A percentile compares a stretch with the other conserved stretches of the same genome.
These are phyloP conservation scores for Mus spretus DNA, from an alignment of 2,797 vertebrate species.

Conservation along the genomic window DNA sequence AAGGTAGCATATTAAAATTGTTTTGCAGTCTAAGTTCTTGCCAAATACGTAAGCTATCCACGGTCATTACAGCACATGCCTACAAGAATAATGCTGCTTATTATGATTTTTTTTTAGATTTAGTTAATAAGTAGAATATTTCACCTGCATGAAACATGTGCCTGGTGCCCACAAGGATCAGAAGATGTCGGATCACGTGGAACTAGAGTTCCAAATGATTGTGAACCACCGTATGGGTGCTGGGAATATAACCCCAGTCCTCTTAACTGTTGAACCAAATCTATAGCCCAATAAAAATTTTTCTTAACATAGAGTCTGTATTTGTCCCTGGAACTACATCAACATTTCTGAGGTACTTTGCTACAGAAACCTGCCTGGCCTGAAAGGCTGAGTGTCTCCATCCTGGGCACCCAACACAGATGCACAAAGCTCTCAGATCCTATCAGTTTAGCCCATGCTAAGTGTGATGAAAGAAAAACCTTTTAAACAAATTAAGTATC, in stretches of 20 bases:
- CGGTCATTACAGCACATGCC: background rate
- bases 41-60: conserved; percentile 20
- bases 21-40: conserved; percentile 51
- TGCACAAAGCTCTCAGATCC: conserved; percentile 6
- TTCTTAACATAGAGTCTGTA: conserved; percentile 19
- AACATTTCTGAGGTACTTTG: conserved; percentile 44
- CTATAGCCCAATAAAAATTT: too few species aligned
- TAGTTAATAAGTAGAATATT: background rate
- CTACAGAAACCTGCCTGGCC: conserved; percentile 28
- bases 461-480: conserved; percentile 35
- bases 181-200: background rate
- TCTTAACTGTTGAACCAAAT: too few species aligned
- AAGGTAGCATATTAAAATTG: conserved; percentile 14
- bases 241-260: background rate
- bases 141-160: background rate
- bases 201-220: background rate
- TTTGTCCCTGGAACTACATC: conserved; percentile 23
- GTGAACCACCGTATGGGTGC: background rate
- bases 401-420: conserved; percentile 34
- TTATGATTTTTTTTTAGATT: background rate
- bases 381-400: conserved; percentile 15
- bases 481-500: conserved; percentile 69
- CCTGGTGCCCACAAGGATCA: background rate
- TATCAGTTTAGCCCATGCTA: conserved; percentile 38
- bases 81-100: background rate